Evolutionary conservation across 1,140 invertebrate genomes (phyloP).

Genomic region (Doryteuthis pealeii): DNA sequence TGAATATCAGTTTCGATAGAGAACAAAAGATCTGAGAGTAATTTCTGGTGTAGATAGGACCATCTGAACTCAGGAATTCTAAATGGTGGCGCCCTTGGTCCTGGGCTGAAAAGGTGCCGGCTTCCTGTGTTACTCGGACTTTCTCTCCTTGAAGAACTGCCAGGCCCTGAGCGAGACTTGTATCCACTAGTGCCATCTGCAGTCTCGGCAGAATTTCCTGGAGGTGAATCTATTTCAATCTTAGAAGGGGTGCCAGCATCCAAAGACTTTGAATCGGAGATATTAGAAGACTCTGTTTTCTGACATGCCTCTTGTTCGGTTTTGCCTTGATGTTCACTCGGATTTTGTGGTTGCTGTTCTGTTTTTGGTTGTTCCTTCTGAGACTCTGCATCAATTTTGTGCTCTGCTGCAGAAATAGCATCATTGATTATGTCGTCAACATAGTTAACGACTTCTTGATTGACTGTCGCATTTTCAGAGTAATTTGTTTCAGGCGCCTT

Average conservation of each 20-base stretch:
- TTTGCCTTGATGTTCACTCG: too few species aligned
- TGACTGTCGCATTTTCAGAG: not conserved
- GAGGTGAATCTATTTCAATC: too few species aligned
- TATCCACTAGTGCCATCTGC: not conserved
- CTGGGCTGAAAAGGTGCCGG: slow-evolving; percentile 90
- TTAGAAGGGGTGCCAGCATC: too few species aligned
- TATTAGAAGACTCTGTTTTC: too few species aligned
- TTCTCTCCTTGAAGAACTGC: too few species aligned
- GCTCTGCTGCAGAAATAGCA: not conserved
- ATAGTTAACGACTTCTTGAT: not conserved
- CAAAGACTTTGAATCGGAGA: too few species aligned
- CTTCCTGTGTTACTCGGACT: slow-evolving; percentile 12
- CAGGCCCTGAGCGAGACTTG: slow-evolving; percentile 16
- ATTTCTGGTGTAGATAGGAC: slow-evolving; percentile 96
- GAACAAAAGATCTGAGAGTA: slow-evolving; percentile 95
- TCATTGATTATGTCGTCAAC: not conserved
- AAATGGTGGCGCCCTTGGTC: slow-evolving; percentile 93
- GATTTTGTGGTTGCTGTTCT: not conserved
- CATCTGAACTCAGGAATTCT: slow-evolving; percentile 99
- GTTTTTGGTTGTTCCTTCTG: not conserved
- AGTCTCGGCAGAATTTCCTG: too few species aligned
- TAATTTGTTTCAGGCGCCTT: not conserved
- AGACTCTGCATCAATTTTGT: too few species aligned
- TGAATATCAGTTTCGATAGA: slow-evolving; percentile 97
- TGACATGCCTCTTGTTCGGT: too few species aligned